Base-by-base conservation (phyloP, 1,140 invertebrate species). In the Arion vulgaris region DNA sequence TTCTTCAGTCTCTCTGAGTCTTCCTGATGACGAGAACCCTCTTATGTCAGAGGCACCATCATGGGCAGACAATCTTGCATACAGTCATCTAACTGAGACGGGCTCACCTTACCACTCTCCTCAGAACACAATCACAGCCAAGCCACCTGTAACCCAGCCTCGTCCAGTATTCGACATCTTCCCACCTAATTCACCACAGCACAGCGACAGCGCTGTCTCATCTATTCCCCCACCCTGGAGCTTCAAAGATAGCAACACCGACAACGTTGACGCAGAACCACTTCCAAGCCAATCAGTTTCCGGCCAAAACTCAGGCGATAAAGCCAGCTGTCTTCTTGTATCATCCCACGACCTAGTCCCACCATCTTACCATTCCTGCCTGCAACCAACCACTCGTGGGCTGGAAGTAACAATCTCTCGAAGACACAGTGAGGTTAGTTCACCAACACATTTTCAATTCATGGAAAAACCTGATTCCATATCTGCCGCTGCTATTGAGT, bases 51-150 rank as follows among this genome's bases (percentile, higher is more conserved):
- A 90, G 68, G 86, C 87, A 5, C 91, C 91, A 9, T 89, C 91
- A 38, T 92, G 91, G 91, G 90, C 89, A 26, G 87, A 89, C 80
- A 92, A 91, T 82, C 72, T 89, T 49, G 86, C 89, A 26, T 92
- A 91, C 76, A 86, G 86, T 66, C 87, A 88, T 69, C 82, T 91
- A 4, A 88, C 86, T 28, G 90, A 90, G 68, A 85, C 89, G 17
- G 89, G 89, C 9, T 91, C 90, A 1, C 90, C 90, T 0, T 91
- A 90, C 81, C 85, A 87, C 7, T 91, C 90, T 0, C 90, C 90
- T 23, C 83, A 91, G 57, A 85, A 86, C 53, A 91, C 90, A 0
- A 81, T 91, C 28, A 86, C 85, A 26, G 81, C 83, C 7, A 75
- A 84, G 9, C 80, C 71, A 9, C 39, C 74, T 4, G 57, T 74